Evolutionary conservation across 2,113 vertebrate species (phyloP).

Genomic region (Ammospiza nelsoni): DNA sequence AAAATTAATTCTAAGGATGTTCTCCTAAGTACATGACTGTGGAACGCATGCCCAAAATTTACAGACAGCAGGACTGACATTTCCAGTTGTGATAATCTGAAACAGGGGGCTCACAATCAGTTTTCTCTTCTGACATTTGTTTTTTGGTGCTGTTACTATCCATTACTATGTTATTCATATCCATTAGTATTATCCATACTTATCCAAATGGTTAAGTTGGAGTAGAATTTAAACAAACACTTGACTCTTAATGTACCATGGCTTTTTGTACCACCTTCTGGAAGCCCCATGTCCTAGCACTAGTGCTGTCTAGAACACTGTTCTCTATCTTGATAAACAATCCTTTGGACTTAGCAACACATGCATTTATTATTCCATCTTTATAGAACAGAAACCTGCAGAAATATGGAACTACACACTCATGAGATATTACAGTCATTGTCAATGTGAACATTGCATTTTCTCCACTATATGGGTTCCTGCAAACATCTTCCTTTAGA

Average conservation of each 20-base stretch:
- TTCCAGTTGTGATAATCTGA: neutral
- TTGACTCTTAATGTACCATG: neutral
- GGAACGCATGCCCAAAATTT: neutral
- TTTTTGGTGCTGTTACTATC: neutral
- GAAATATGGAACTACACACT: neutral
- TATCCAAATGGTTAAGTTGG: neutral
- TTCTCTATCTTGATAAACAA: neutral
- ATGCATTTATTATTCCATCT: neutral
- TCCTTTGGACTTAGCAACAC: neutral
- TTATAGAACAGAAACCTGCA: neutral
- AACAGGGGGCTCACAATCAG: neutral
- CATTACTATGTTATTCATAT: neutral
- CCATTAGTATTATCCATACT: neutral
- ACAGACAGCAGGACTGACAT: neutral
- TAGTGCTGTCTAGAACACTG: neutral
- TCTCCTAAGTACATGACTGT: neutral
- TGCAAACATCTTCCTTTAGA: neutral
- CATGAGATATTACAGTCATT: neutral
- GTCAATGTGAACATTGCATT: neutral
- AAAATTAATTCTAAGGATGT: neutral
- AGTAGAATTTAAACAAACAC: neutral
- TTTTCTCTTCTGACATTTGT: neutral
- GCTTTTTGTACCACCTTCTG: neutral
- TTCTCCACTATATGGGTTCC: neutral
- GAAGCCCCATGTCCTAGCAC: rapidly evolving